phyloP scores from a whole-genome alignment of 23 tunicate species.

The Halocynthia roretzi region DNA sequence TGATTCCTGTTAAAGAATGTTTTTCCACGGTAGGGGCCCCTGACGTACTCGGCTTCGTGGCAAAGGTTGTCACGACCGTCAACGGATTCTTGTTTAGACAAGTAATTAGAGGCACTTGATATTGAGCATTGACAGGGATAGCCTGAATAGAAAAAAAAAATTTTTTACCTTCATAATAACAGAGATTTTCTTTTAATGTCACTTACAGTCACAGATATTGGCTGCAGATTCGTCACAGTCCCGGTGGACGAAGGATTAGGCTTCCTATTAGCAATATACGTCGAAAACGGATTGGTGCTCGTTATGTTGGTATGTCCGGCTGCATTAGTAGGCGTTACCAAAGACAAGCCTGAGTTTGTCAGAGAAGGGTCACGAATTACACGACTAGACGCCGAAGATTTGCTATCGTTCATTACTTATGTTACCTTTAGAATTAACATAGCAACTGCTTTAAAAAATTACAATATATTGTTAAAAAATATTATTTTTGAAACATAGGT shows the following conservation, averaged over 20 bases:
- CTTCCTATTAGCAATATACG: neutral
- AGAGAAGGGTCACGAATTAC: conserved; percentile 1
- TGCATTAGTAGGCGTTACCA: neutral
- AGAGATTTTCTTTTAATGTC: neutral
- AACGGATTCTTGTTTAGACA: neutral
- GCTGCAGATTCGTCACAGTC: neutral
- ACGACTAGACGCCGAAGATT: conserved; percentile 16
- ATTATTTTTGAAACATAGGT: neutral
- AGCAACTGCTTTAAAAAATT: neutral
- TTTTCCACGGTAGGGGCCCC: neutral
- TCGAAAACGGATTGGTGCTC: conserved; percentile 3
- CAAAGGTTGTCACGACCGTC: conserved; percentile 11
- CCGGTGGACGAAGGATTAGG: neutral
- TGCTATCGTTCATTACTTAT: conserved; percentile 23
- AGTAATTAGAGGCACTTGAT: conserved; percentile 2
- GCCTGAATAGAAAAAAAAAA: conserved; percentile 1
- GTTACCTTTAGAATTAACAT: conserved; percentile 6
- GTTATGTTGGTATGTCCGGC: neutral
- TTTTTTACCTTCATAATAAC: neutral
- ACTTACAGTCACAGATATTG: neutral
- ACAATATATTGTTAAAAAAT: neutral
- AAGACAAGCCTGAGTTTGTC: conserved; percentile 10
- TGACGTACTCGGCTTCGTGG: neutral
- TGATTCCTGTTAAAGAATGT: conserved; percentile 1
- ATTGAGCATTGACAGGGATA: neutral